Evolutionary conservation across 2,888 invertebrate species (phyloP).

Genomic region (Agriotes lineatus): DNA sequence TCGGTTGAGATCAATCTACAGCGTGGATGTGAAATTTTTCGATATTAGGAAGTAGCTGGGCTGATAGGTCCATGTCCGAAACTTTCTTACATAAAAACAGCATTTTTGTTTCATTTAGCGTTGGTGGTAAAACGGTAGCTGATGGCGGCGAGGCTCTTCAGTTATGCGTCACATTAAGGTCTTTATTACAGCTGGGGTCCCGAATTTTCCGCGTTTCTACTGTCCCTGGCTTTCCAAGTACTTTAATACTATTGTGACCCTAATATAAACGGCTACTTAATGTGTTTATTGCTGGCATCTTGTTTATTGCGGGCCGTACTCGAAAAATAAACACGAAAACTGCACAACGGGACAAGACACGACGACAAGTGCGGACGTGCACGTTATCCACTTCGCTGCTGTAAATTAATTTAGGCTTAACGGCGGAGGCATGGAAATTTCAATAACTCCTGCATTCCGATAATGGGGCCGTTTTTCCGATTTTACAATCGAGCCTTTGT

Average conservation of each 20-base stretch:
- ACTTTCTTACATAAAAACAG: not conserved
- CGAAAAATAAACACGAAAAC: constrained; percentile 30
- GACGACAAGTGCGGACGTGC: constrained; percentile 19
- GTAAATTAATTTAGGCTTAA: constrained; percentile 26
- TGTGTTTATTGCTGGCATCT: constrained; percentile 40
- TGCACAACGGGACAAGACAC: not conserved
- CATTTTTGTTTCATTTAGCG: constrained; percentile 6
- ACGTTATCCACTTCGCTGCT: constrained; percentile 8
- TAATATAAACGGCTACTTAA: constrained; percentile 44
- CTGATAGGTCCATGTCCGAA: not conserved
- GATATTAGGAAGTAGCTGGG: too few species aligned
- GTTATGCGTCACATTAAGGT: constrained; percentile 39
- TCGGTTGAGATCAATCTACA: not conserved
- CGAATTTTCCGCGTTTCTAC: constrained; percentile 37
- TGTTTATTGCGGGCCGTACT: constrained; percentile 36
- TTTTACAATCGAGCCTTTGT: constrained; percentile 19
- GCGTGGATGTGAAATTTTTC: too few species aligned
- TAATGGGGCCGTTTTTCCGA: constrained; percentile 12
- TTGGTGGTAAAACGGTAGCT: constrained; percentile 27
- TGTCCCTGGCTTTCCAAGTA: constrained; percentile 34
- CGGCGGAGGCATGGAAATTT: not conserved
- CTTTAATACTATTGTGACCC: constrained; percentile 39
- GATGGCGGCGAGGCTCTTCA: constrained; percentile 30
- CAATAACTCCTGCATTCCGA: constrained; percentile 4
- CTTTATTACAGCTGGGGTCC: constrained; percentile 34